Percentiles rank a stretch among this genome's conserved stretches.
Conservation (phyloP, 2,888 invertebrate species). For the Brenthis ino region DNA sequence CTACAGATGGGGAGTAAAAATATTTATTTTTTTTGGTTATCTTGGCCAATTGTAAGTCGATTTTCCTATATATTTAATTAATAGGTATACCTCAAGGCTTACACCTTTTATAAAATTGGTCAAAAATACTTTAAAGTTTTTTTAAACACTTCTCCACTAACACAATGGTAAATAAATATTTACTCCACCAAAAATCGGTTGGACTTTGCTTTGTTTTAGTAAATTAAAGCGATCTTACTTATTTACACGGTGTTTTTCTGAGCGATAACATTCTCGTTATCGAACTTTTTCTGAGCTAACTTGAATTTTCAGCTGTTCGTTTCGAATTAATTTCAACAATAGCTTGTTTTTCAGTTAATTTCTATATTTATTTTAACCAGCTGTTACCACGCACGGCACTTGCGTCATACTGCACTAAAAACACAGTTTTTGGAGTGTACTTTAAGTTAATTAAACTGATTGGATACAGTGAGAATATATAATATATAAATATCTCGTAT, state of each 20-base stretch:
- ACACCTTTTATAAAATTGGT: too few relatives aligned
- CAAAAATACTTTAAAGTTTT: too few relatives aligned
- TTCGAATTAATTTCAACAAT: slow-evolving; percentile 11
- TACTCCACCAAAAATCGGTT: not conserved
- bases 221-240: slow-evolving; percentile 16
- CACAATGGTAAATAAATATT: not conserved
- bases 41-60: too few relatives aligned
- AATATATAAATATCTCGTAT: too few relatives aligned
- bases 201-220: slow-evolving; percentile 9
- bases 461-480: too few relatives aligned
- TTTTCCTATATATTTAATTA: too few relatives aligned
- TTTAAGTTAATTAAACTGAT: too few relatives aligned
- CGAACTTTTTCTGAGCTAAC: slow-evolving; percentile 6
- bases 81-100: too few relatives aligned
- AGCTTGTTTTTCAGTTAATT: slow-evolving; percentile 15
- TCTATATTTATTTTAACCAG: not conserved
- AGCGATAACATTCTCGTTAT: slow-evolving; percentile 15
- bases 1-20: too few relatives aligned
- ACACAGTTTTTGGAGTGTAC: not conserved
- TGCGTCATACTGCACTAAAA: not conserved
- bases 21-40: too few relatives aligned
- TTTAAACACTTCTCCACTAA: too few relatives aligned
- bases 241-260: slow-evolving; percentile 10
- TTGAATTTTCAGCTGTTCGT: slow-evolving; percentile 6
- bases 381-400: not conserved